Conservation (phyloP, 2,888 invertebrate species). For the Metellina segmentata region DNA sequence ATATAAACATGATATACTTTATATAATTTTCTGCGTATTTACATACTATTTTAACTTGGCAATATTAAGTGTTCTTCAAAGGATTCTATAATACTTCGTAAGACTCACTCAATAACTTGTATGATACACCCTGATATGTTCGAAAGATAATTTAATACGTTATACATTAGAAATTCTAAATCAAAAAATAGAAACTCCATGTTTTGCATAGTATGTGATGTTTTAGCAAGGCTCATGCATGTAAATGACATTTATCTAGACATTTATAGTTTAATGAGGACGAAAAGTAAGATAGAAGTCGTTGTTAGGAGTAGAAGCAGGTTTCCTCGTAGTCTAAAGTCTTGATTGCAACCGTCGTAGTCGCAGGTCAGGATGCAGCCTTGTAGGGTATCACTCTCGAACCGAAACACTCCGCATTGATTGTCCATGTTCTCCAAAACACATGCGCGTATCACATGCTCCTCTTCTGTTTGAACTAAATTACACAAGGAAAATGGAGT, state of each 20-base stretch:
- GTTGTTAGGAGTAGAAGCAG: conserved; percentile 10
- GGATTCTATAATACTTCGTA: neutral
- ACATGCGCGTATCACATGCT: conserved; percentile 82
- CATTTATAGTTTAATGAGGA: conserved; percentile 35
- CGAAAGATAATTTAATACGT: neutral
- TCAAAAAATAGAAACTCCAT: neutral
- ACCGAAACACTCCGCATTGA: conserved; percentile 83
- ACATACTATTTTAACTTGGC: neutral
- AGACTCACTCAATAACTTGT: neutral
- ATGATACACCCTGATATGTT: neutral
- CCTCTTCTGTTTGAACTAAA: conserved; percentile 80
- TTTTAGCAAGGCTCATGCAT: neutral
- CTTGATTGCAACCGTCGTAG: conserved; percentile 83
- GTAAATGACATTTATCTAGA: neutral
- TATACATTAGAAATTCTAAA: neutral
- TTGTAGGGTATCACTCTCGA: conserved; percentile 81
- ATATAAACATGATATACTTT: neutral
- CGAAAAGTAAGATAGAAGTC: conserved; percentile 5
- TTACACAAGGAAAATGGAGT: neutral
- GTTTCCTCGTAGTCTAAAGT: conserved; percentile 68
- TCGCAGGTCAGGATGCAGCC: conserved; percentile 83
- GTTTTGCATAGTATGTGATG: neutral
- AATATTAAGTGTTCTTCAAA: neutral
- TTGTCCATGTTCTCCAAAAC: conserved; percentile 83
- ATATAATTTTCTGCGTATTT: neutral